phyloP scores from a whole-genome alignment of 2,888 invertebrate genomes.

The Masnerella sp. region DNA sequence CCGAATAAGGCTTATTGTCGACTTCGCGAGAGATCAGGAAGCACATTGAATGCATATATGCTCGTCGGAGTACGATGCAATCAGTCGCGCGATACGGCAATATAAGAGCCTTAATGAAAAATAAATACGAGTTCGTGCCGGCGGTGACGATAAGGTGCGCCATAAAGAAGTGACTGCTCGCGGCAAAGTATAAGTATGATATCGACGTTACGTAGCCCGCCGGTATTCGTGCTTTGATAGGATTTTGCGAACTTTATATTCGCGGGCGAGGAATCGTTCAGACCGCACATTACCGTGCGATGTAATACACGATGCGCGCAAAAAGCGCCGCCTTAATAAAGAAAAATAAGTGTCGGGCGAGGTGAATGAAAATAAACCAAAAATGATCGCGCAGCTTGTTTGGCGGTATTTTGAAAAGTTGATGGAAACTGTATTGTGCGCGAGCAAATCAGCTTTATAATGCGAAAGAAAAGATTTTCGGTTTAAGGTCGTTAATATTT shows the following conservation, averaged over 20 bases:
- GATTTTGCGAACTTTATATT: slow-evolving; percentile 60
- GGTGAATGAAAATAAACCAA: slow-evolving; percentile 12
- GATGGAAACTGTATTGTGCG: too few relatives aligned
- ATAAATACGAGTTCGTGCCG: slow-evolving; percentile 65
- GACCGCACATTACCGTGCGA: slow-evolving; percentile 33
- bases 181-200: slow-evolving; percentile 57
- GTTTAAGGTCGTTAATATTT: too few relatives aligned
- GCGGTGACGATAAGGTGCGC: slow-evolving; percentile 59
- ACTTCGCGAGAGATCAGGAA: slow-evolving; percentile 41
- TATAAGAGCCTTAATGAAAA: slow-evolving; percentile 62
- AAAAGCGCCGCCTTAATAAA: slow-evolving; percentile 33
- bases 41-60: slow-evolving; percentile 50
- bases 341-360: slow-evolving; percentile 28
- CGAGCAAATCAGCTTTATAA: too few relatives aligned
- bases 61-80: slow-evolving; percentile 48
- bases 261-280: slow-evolving; percentile 43
- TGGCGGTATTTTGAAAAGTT: too few relatives aligned
- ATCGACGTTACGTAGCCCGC: slow-evolving; percentile 45
- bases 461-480: too few relatives aligned
- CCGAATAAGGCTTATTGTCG: slow-evolving; percentile 34
- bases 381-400: background rate
- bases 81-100: slow-evolving; percentile 48
- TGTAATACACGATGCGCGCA: slow-evolving; percentile 34
- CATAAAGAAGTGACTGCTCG: slow-evolving; percentile 56
- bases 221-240: slow-evolving; percentile 47